Evolutionary conservation across 1,140 invertebrate genomes (phyloP), one percentile per base, ranked within the genome.

Genomic region (Phortica variegata): DNA sequence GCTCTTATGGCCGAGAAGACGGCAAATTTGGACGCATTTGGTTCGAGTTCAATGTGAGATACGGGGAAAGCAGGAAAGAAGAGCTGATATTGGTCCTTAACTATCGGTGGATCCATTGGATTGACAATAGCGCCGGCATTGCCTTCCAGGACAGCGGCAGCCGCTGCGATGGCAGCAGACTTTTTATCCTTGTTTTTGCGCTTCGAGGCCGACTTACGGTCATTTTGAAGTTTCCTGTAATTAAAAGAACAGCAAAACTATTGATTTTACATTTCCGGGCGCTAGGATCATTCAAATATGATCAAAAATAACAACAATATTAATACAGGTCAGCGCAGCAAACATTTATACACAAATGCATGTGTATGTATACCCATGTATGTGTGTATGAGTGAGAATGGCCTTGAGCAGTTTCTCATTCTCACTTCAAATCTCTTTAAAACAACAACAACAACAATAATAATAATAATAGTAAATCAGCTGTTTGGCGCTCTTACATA

Each of bases 11-110:
- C 74, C 17, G 74, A 73, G 32, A 75, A 76, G 15, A 76, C 61
- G 0, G 74, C 73, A 44, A 76, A 76, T 48, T 76, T 76, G n/a
- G 74, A 76, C 2, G 73, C 69, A 57, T 76, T 76, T 1, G 73
- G 60, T 54, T 75, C 65, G 2, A 76, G 52, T 38, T 76, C 74
- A n/a, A 76, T 75, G 26, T 74, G 69, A 4, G 72, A 61, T 17
- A 69, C 58, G 1, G 73, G 63, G 41, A 70, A 74, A 3, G 58
- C 45, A 9, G 73, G 73, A 47, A 66, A 58, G 15, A 73, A 49
- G 2, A 73, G 23, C 26, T 68, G n/a, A 4, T 48, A 17, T 38
- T 73, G 70, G 36, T 74, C 70, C 52, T 72, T 73, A 18, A 72
- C 49, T 16, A 74, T 42, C 0, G 69, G 70, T 2, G 69, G 69